A percentile compares a stretch with the other conserved stretches of the same genome.
phyloP scores from a whole-genome alignment of 2,113 vertebrate genomes.

The Cebidichthys violaceus region DNA sequence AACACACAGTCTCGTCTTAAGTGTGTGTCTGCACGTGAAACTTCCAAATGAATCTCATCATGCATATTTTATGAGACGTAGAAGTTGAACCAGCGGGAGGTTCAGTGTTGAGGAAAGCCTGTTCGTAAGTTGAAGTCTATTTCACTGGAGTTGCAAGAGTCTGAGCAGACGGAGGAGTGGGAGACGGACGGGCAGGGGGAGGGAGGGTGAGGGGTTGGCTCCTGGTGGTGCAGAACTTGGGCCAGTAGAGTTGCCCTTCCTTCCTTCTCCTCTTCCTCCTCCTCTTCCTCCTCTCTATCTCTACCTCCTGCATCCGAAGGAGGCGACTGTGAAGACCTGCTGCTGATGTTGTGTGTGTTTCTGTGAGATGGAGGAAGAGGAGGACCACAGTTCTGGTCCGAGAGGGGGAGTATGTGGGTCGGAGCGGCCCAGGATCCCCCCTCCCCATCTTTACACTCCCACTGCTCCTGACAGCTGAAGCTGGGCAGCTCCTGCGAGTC shows the following conservation, averaged over 20 bases:
- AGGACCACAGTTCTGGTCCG: slow-evolving; percentile 44
- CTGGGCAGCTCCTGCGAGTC: slow-evolving; percentile 63
- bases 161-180: slow-evolving; percentile 81
- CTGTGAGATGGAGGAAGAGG: slow-evolving; percentile 29
- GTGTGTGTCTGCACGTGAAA: slow-evolving; percentile 35
- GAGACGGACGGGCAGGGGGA: slow-evolving; percentile 68
- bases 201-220: slow-evolving; percentile 74
- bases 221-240: slow-evolving; percentile 80
- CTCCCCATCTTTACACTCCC: slow-evolving; percentile 59
- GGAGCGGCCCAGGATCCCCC: slow-evolving; percentile 49
- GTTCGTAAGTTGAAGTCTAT: slow-evolving; percentile 76
- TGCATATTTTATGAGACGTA: slow-evolving; percentile 57
- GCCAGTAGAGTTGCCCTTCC: slow-evolving; percentile 78
- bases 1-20: slow-evolving; percentile 51
- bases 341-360: slow-evolving; percentile 60
- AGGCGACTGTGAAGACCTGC: slow-evolving; percentile 22
- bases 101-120: slow-evolving; percentile 73
- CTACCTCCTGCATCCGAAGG: slow-evolving; percentile 25
- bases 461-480: slow-evolving; percentile 55
- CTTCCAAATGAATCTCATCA: slow-evolving; percentile 50
- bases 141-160: slow-evolving; percentile 82
- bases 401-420: slow-evolving; percentile 53
- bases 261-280: slow-evolving; percentile 49
- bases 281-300: slow-evolving; percentile 70
- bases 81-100: slow-evolving; percentile 21